phyloP scores from a whole-genome alignment of 2,113 vertebrate species.

The Vulpes lagopus region DNA sequence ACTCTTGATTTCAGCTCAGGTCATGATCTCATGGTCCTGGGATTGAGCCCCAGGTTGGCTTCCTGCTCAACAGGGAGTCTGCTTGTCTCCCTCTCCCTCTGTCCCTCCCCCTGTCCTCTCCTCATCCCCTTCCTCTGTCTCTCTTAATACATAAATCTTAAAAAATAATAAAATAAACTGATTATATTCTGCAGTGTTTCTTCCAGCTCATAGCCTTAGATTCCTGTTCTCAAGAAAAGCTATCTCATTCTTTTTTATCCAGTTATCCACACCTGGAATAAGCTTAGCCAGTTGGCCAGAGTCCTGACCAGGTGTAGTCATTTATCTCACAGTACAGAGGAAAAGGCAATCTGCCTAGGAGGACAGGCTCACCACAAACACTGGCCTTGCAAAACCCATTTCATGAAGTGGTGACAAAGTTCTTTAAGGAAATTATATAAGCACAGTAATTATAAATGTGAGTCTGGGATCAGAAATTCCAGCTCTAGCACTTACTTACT shows the following conservation, averaged over 20 bases:
- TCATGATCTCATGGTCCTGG: not conserved
- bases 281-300: not conserved
- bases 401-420: not conserved
- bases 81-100: not conserved
- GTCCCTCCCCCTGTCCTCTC: not conserved
- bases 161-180: not conserved
- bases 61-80: not conserved
- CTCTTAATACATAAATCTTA: not conserved
- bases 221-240: not conserved
- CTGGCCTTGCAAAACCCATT: not conserved
- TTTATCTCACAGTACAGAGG: not conserved
- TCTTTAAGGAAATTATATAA: not conserved
- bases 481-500: not conserved
- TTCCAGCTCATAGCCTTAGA: not conserved
- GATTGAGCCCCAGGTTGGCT: not conserved
- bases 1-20: not conserved
- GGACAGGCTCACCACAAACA: not conserved
- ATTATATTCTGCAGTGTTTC: not conserved
- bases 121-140: not conserved
- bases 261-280: not conserved
- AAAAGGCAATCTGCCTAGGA: conserved; percentile 6
- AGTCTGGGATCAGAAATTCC: not conserved
- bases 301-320: not conserved
- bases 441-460: not conserved
- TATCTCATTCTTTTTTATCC: not conserved